Percentiles rank a stretch among this genome's conserved stretches.
Conservation (phyloP, 2,113 vertebrate genomes). For the Edolisoma coerulescens region DNA sequence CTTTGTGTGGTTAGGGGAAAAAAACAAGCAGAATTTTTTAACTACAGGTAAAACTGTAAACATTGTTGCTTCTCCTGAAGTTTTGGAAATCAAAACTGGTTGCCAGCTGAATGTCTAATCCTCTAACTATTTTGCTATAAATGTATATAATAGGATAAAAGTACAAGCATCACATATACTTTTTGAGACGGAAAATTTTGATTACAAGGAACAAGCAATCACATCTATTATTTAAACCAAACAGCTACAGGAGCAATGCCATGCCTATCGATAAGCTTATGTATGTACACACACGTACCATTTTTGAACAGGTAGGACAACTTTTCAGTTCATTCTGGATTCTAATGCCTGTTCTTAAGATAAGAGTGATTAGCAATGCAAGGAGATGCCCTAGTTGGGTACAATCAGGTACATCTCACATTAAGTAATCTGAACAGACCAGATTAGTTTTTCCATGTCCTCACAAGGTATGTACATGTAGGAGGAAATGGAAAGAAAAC, state of each 20-base stretch:
- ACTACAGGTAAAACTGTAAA: neutral
- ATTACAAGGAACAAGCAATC: neutral
- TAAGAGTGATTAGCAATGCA: slow-evolving; percentile 14
- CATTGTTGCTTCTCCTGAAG: neutral
- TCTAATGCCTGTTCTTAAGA: neutral
- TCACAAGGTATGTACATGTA: neutral
- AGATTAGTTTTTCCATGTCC: slow-evolving; percentile 46
- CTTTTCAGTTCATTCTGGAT: neutral
- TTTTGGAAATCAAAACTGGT: neutral
- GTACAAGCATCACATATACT: neutral
- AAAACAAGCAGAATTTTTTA: neutral
- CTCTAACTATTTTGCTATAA: neutral
- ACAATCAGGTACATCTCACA: neutral
- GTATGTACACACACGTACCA: neutral
- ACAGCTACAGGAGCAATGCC: neutral
- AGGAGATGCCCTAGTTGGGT: slow-evolving; percentile 7
- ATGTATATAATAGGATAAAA: neutral
- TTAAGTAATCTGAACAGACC: slow-evolving; percentile 6
- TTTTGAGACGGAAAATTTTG: neutral
- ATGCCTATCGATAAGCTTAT: neutral
- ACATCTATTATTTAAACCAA: neutral
- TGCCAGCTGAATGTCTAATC: neutral
- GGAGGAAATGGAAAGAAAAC: neutral
- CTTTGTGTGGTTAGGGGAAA: neutral
- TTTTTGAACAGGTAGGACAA: slow-evolving; percentile 3